Evolutionary conservation across 2,888 invertebrate species (phyloP).

Genomic region (Diaperis boleti): DNA sequence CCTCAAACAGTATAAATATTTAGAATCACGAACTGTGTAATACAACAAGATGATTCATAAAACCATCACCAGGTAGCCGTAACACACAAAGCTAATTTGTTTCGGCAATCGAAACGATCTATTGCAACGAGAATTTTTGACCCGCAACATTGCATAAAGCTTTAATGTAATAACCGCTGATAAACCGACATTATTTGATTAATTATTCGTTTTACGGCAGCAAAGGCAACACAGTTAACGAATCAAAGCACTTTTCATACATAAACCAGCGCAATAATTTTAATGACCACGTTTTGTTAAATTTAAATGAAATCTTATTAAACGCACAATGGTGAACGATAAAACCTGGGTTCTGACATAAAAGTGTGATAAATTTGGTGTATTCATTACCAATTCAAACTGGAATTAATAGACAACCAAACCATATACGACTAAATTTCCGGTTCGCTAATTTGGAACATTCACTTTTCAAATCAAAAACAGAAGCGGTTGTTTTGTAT

Average conservation of each 20-base stretch:
- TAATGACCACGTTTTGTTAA: background rate
- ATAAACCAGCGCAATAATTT: background rate
- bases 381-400: background rate
- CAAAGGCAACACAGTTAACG: background rate
- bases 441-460: background rate
- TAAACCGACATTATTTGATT: background rate
- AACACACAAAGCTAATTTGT: no score
- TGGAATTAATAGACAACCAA: background rate
- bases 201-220: slow-evolving; percentile 1
- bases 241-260: background rate
- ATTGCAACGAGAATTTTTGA: background rate
- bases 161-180: background rate
- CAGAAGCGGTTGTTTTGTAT: background rate
- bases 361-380: background rate
- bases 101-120: no score
- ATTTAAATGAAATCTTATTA: slow-evolving; percentile 6
- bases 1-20: slow-evolving; percentile 27
- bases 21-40: slow-evolving; percentile 13
- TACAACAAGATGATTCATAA: slow-evolving; percentile 5
- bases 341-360: background rate
- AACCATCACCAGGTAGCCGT: no score
- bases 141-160: background rate
- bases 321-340: background rate
- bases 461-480: background rate
- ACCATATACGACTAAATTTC: background rate